Evolutionary conservation across 2,888 invertebrate genomes (phyloP), one percentile per base, ranked within the genome.

Genomic region (Oscheius myriophilus): DNA sequence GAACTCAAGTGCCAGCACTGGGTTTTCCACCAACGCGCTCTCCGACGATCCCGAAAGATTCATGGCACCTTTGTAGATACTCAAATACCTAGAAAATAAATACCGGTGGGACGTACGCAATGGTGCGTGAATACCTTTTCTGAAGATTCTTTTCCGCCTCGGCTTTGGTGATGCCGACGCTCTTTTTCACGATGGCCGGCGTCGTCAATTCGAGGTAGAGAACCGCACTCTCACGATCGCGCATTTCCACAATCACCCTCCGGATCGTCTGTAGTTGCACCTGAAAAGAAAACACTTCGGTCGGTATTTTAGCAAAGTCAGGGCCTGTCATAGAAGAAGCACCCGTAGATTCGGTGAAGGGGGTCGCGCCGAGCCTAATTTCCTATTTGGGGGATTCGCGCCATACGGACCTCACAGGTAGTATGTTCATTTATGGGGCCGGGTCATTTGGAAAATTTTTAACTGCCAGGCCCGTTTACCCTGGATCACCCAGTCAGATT

Each of bases 201-300:
- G 26, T 45, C 2, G 18, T 46, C 14, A 61, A 33, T 2, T 61
- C 61, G 1, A 61, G 39, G 39, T 61, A 61, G 3, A 61, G 12
- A 16, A 39, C 26, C 18, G 33, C 61, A 21, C 12, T 23, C 4
- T 12, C 43, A 21, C 42, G 43, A 21, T 21, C 16, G 21, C 42
- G 43, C 12, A 61, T 3, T 0, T 61, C 61, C 21, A 61, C 23
- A n/a, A 49, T 18, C 26, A 61, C 33, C 9, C 49, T n/a, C 11
- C 61, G 25, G 18, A 61, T 61, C 21, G 46, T 61, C 46, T 61
- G 61, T 49, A 45, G 46, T n/a, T 49, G 49, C 25, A 61, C 33
- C 61, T 61, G 26, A 18, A 49, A 6, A 33, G n/a, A n/a, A n/a
- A n/a, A n/a, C n/a, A n/a, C n/a, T n/a, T n/a, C n/a, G n/a, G n/a